A percentile compares a stretch with the other conserved stretches of the same genome.
Conservation (phyloP, 2,113 vertebrate species). For the Tonatia bakeri region DNA sequence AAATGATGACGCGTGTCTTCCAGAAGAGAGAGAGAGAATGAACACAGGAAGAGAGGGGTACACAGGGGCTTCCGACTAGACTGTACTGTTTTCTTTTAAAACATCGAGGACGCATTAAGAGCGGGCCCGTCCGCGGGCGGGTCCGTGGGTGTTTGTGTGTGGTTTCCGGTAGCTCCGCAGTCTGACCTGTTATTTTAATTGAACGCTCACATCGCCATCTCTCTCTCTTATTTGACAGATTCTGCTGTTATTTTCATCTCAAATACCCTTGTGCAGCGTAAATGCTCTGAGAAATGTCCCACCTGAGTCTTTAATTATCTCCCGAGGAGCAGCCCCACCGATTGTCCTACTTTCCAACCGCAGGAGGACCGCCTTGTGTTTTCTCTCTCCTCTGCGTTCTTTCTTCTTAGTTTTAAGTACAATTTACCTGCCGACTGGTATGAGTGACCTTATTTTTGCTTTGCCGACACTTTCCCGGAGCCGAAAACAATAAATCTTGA, state of each 20-base stretch:
- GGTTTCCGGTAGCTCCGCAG: fast-evolving
- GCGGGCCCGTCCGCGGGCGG: fast-evolving
- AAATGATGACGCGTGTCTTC: too few relatives aligned
- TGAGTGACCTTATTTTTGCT: background rate
- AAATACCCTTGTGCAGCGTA: background rate
- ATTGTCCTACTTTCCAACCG: background rate
- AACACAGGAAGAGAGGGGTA: background rate
- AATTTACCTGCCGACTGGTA: background rate
- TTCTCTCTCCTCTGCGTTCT: background rate
- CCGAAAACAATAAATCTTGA: background rate
- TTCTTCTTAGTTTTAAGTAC: background rate
- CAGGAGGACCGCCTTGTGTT: background rate
- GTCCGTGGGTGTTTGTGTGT: fast-evolving
- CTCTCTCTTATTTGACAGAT: background rate
- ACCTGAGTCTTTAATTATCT: background rate
- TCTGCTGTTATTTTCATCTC: background rate
- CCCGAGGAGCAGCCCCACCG: background rate
- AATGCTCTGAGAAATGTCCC: background rate
- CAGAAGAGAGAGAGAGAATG: background rate
- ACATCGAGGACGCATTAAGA: fast-evolving
- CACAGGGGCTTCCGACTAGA: background rate
- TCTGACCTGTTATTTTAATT: background rate
- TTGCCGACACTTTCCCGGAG: background rate
- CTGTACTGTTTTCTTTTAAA: background rate
- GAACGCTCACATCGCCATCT: background rate